A percentile compares a stretch with the other conserved stretches of the same genome.
phyloP scores from a whole-genome alignment of 2,797 vertebrate genomes.

The Rhinophrynus dorsalis region DNA sequence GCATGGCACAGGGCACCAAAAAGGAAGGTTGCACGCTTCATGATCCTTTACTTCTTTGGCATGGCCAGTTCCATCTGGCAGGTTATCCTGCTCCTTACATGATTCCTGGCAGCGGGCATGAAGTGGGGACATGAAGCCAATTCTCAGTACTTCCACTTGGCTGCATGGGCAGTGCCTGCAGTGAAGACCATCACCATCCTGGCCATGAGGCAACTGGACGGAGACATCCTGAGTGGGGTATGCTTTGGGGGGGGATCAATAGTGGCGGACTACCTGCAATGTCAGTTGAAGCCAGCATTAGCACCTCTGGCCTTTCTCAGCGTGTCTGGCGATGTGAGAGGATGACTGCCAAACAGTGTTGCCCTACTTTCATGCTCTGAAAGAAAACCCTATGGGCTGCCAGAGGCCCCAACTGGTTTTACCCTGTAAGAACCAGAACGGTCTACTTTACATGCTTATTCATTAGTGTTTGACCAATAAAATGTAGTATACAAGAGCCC shows the following conservation, averaged over 20 bases:
- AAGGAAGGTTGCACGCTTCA: conserved; percentile 95
- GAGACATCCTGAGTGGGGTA: conserved; percentile 91
- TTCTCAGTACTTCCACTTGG: conserved; percentile 96
- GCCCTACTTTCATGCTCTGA: no score
- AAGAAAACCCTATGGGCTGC: no score
- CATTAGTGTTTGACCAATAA: no score
- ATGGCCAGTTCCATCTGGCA: conserved; percentile 94
- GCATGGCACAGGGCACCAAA: conserved; percentile 90
- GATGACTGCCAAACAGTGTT: no score
- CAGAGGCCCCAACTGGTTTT: no score
- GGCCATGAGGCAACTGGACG: conserved; percentile 96
- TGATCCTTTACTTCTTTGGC: conserved; percentile 89
- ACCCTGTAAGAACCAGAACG: no score
- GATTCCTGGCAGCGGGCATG: conserved; percentile 94
- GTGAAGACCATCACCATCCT: conserved; percentile 97
- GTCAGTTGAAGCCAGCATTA: no score
- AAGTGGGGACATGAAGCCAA: conserved; percentile 98
- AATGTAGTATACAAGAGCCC: no score
- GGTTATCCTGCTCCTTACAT: conserved; percentile 88
- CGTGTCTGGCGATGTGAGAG: no score
- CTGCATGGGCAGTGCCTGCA: conserved; percentile 94
- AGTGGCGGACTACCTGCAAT: conserved; percentile 88
- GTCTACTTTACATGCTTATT: no score
- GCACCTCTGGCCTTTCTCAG: no score
- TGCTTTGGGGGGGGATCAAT: conserved; percentile 94